These are phyloP conservation scores for Drosophila carrolli DNA, from an alignment of 1,140 invertebrate species.

Conservation along the genomic window DNA sequence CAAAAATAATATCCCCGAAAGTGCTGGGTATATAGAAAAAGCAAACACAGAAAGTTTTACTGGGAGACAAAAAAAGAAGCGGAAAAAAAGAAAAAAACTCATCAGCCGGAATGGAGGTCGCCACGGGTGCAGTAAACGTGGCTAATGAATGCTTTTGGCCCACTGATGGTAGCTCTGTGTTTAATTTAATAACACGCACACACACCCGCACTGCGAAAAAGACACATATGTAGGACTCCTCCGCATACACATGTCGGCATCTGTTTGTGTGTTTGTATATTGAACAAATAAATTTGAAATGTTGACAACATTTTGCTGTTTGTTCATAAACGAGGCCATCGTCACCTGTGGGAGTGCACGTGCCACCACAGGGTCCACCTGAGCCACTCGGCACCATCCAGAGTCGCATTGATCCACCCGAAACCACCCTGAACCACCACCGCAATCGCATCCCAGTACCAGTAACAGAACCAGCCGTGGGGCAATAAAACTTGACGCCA, in stretches of 20 bases:
- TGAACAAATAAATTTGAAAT: constrained; percentile 84
- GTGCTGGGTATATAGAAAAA: constrained; percentile 35
- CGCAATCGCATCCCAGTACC: constrained; percentile 15
- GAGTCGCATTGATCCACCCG: neutral
- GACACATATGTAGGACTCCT: constrained; percentile 50
- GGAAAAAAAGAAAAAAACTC: constrained; percentile 62
- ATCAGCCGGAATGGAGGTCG: constrained; percentile 80
- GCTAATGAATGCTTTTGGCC: constrained; percentile 82
- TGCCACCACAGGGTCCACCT: constrained; percentile 26
- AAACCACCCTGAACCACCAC: constrained; percentile 7
- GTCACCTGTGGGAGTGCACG: constrained; percentile 78
- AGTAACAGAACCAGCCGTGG: constrained; percentile 15
- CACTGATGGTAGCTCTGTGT: constrained; percentile 81
- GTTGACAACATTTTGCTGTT: constrained; percentile 83
- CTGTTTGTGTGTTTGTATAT: constrained; percentile 60
- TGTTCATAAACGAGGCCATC: constrained; percentile 83
- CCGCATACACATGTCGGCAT: constrained; percentile 55
- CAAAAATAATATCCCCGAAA: neutral
- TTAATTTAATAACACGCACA: constrained; percentile 83
- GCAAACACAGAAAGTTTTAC: constrained; percentile 67
- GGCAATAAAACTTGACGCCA: constrained; percentile 70
- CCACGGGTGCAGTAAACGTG: constrained; percentile 82
- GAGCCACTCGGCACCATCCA: constrained; percentile 20
- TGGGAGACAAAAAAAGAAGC: constrained; percentile 30
- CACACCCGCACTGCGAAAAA: constrained; percentile 19